Base-by-base conservation (phyloP, 2,888 invertebrate species). In the Drosophila sordidapex region DNA sequence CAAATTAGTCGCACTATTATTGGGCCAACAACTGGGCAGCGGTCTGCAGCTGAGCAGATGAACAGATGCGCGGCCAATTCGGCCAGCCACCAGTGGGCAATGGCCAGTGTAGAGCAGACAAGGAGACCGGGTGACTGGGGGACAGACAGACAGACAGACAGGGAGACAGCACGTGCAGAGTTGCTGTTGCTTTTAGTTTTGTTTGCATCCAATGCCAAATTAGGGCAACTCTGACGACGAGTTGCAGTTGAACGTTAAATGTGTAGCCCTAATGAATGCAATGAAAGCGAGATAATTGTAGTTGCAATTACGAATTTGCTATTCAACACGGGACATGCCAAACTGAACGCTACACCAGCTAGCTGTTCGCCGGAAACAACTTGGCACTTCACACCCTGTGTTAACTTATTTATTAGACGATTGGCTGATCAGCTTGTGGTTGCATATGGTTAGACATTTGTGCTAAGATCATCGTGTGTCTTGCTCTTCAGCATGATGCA, bases 1-100 rank as follows among this genome's bases (percentile, higher is more conserved):
- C 52, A 80, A 71, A 65, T 76, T 80, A 63, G 64, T 43, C 33
- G 51, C 63, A 56, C 61, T 67, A 65, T 68, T 67, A 66, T 46
- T 76, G 52, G 25, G 25, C 18, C 21, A n/a, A 3, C 40, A 15
- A 53, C 53, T 53, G 53, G 25, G 25, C 46, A 46, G 40, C 21
- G n/a, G 33, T 49, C 27, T 29, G 49, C 18, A 49, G 27, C 21
- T 46, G 46, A 21, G 46, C 2, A 21, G 13, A 2, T 49, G 46
- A 46, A 46, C 15, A 46, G 27, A 38, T 36, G 54, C 18, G 27
- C 56, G 27, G 36, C 13, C 56, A 38, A 29, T 29, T 40, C 10
- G 33, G 15, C n/a, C 40, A 27, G 25, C n/a, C 21, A 27, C 15
- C 8, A 21, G 29, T 15, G 25, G 36, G 13, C 27, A 25, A 33